phyloP scores from a whole-genome alignment of 1,140 invertebrate genomes.

The Neodiprion pinetum region DNA sequence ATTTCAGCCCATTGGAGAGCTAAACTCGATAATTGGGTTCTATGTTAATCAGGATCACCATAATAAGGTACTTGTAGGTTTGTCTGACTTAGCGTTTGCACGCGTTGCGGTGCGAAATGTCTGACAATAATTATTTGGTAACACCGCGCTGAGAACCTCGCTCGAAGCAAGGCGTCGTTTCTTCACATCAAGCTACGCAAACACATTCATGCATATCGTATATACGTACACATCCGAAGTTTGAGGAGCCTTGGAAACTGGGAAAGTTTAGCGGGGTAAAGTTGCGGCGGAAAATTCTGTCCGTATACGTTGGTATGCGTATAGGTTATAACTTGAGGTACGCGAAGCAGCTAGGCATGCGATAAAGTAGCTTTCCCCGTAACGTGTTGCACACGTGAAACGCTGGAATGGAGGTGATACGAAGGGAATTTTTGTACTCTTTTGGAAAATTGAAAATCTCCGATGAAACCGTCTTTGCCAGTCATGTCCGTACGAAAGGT shows the following conservation, averaged over 20 bases:
- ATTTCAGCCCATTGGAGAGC: too few species aligned
- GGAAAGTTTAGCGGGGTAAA: neutral
- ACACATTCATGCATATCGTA: too few species aligned
- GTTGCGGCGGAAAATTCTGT: neutral
- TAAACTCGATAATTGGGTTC: too few species aligned
- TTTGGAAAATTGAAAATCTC: neutral
- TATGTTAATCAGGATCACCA: too few species aligned
- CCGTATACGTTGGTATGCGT: neutral
- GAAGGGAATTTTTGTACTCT: neutral
- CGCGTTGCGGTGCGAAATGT: too few species aligned
- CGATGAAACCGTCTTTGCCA: neutral
- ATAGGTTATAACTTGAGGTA: slow-evolving; percentile 1
- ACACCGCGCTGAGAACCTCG: too few species aligned
- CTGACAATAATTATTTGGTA: too few species aligned
- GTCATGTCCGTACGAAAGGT: neutral
- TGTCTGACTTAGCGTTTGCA: too few species aligned
- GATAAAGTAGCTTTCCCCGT: neutral
- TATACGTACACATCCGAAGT: neutral
- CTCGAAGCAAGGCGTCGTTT: too few species aligned
- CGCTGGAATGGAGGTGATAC: neutral
- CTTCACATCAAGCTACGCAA: too few species aligned
- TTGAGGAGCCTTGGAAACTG: neutral
- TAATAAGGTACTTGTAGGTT: too few species aligned
- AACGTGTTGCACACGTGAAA: neutral
- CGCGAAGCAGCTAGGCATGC: neutral